Evolutionary conservation across 64 coral and sea anemone species (phyloP).

Genomic region (Pachyseris speciosa): DNA sequence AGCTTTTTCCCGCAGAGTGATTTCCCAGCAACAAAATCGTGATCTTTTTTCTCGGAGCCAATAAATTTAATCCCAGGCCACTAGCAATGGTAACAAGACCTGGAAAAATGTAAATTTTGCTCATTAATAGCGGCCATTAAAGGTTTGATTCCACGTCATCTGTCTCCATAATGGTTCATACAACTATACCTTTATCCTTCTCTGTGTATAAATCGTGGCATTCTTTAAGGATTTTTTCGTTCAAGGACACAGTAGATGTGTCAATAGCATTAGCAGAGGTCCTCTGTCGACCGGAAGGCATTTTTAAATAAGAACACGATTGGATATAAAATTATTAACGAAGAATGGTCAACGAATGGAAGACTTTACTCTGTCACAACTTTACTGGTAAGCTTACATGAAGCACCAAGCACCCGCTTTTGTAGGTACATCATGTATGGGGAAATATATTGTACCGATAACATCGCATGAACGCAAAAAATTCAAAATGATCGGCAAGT

Average conservation of each 20-base stretch:
- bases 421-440: too few species aligned
- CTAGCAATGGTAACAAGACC: constrained; percentile 92
- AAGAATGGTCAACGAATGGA: too few species aligned
- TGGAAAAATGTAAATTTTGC: background rate
- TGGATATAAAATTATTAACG: background rate
- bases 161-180: background rate
- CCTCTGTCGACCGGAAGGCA: constrained; percentile 93
- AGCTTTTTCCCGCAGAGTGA: constrained; percentile 98
- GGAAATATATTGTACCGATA: too few species aligned
- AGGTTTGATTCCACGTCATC: background rate
- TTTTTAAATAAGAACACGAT: background rate
- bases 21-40: constrained; percentile 89
- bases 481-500: too few species aligned
- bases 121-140: background rate
- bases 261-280: constrained; percentile 92
- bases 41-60: constrained; percentile 98
- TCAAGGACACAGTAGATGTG: constrained; percentile 84
- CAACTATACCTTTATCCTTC: constrained; percentile 79
- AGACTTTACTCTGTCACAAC: too few species aligned
- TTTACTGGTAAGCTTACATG: too few species aligned
- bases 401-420: too few species aligned
- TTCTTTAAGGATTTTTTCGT: constrained; percentile 96
- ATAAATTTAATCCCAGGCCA: constrained; percentile 78
- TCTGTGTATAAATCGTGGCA: constrained; percentile 97
- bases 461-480: too few species aligned